These are phyloP conservation scores for Boleophthalmus pectinirostris DNA, from an alignment of 2,113 vertebrate species.

Conservation along the genomic window DNA sequence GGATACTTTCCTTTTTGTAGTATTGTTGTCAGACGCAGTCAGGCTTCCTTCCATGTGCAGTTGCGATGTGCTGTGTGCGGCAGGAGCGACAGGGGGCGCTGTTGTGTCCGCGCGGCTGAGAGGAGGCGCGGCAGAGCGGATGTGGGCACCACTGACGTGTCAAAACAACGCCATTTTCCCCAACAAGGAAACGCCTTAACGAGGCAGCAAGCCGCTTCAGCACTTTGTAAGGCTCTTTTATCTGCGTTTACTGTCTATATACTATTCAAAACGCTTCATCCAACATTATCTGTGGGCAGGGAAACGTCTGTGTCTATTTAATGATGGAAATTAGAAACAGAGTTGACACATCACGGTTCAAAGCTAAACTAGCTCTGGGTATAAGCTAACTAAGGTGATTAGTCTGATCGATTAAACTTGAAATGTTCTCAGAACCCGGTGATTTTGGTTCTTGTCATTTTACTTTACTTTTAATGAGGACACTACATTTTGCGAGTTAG, in stretches of 20 bases:
- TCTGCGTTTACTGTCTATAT: not conserved
- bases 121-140: constrained; percentile 12
- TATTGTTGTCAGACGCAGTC: too few relatives aligned
- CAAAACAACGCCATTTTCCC: constrained; percentile 60
- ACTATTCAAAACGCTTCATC: not conserved
- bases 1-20: too few relatives aligned
- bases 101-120: not conserved
- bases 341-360: not conserved
- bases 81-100: constrained; percentile 36
- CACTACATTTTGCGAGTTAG: too few relatives aligned
- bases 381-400: constrained; percentile 8
- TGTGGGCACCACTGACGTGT: constrained; percentile 68
- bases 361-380: not conserved
- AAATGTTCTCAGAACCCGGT: not conserved
- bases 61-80: constrained; percentile 10
- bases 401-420: not conserved
- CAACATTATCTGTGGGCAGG: not conserved
- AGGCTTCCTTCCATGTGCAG: too few relatives aligned
- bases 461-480: not conserved
- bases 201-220: constrained; percentile 45
- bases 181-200: constrained; percentile 74
- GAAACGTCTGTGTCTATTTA: not conserved
- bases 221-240: constrained; percentile 13
- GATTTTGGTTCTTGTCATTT: not conserved
- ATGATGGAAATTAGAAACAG: not conserved